These are phyloP conservation scores for Quadroppia sp. DNA, from an alignment of 2,888 invertebrate species.

Conservation along the genomic window DNA sequence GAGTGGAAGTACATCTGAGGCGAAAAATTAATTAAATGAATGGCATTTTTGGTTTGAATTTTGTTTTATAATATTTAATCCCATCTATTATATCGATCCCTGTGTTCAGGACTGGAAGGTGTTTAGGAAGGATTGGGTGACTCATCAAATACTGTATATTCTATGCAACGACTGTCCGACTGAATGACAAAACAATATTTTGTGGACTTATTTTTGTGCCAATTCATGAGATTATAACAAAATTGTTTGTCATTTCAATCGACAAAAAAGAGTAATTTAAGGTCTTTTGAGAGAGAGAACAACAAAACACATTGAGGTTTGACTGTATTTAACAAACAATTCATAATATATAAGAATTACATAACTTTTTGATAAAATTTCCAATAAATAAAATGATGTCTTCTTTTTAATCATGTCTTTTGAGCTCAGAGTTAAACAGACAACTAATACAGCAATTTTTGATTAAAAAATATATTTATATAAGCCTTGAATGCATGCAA, in stretches of 20 bases:
- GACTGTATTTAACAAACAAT: not conserved
- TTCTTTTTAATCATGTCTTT: not conserved
- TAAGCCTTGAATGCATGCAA: not conserved
- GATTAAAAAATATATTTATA: not conserved
- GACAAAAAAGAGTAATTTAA: too few relatives aligned
- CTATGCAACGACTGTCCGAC: slow-evolving; percentile 31
- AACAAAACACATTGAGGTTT: too few relatives aligned
- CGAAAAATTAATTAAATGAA: slow-evolving; percentile 12
- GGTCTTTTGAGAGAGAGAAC: too few relatives aligned
- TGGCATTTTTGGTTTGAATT: not conserved
- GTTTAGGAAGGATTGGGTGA: slow-evolving; percentile 1
- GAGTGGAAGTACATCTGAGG: slow-evolving; percentile 3
- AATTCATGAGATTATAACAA: not conserved
- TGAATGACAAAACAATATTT: not conserved
- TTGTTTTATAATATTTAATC: not conserved
- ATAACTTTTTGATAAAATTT: not conserved
- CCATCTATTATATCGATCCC: not conserved
- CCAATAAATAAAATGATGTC: not conserved
- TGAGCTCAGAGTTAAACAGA: not conserved
- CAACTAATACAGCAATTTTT: slow-evolving; percentile 29
- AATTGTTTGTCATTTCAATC: not conserved
- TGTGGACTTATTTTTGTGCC: not conserved
- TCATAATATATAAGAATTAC: slow-evolving; percentile 26
- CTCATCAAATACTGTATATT: not conserved
- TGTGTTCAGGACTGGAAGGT: slow-evolving; percentile 2